These are phyloP conservation scores for Oasisia sp. DNA, from an alignment of 2,888 invertebrate species.

Conservation along the genomic window DNA sequence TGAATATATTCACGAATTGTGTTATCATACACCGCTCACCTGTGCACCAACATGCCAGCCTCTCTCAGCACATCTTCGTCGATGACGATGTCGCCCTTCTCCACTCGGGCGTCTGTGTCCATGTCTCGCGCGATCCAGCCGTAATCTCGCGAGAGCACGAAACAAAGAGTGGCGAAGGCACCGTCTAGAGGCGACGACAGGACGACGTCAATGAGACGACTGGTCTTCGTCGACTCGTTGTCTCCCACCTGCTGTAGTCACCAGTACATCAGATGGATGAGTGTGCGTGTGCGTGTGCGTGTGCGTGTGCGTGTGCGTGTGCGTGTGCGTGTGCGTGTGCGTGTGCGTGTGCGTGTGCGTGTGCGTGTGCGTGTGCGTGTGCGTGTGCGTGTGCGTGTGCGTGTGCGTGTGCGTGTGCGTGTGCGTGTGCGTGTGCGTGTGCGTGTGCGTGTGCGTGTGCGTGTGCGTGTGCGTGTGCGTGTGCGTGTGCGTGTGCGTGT, in stretches of 20 bases:
- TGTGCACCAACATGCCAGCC: slow-evolving; percentile 22
- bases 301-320: too few relatives aligned
- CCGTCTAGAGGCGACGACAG: background rate
- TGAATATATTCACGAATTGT: too few relatives aligned
- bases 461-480: too few relatives aligned
- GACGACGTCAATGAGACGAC: slow-evolving; percentile 19
- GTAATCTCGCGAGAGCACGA: slow-evolving; percentile 13
- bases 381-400: too few relatives aligned
- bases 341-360: too few relatives aligned
- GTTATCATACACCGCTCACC: background rate
- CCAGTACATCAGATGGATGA: background rate
- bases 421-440: too few relatives aligned
- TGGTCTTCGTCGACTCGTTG: slow-evolving; percentile 20
- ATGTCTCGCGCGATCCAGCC: slow-evolving; percentile 24
- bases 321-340: too few relatives aligned
- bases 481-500: too few relatives aligned
- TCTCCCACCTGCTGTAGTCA: background rate
- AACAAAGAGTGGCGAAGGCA: background rate
- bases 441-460: too few relatives aligned
- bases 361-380: too few relatives aligned
- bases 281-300: too few relatives aligned
- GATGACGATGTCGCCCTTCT: slow-evolving; percentile 17
- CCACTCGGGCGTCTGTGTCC: slow-evolving; percentile 19
- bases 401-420: too few relatives aligned
- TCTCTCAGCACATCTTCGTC: background rate